Evolutionary conservation across 2,797 vertebrate genomes (phyloP).

Genomic region (Sardinella longiceps): DNA sequence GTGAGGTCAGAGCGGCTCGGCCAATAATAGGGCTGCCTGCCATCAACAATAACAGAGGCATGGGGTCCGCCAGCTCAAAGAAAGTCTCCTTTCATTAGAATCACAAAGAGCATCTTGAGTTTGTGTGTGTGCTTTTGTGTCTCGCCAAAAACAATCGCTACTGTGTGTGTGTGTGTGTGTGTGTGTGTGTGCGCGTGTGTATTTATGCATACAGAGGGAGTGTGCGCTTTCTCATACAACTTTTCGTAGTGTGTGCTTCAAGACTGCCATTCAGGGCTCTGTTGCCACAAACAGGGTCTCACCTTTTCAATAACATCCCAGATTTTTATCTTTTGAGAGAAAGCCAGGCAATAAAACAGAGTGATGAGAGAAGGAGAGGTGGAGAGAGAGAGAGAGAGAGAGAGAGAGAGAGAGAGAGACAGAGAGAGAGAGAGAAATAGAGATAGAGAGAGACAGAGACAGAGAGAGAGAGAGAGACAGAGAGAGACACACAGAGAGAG

Average conservation of each 20-base stretch:
- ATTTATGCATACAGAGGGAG: no score
- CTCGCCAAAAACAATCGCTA: no score
- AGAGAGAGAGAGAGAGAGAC: neutral
- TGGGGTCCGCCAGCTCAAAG: no score
- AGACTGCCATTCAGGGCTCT: neutral
- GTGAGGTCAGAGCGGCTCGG: neutral
- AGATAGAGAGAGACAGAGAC: conserved; percentile 52
- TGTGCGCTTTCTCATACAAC: neutral
- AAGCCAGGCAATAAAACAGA: no score
- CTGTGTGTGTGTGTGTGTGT: neutral
- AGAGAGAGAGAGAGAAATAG: conserved; percentile 56
- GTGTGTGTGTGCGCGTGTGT: neutral
- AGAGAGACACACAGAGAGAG: no score
- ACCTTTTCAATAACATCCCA: neutral
- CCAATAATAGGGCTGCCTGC: no score
- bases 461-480: conserved; percentile 56
- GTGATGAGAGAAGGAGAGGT: neutral
- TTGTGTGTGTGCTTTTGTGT: neutral
- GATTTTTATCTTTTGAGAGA: neutral
- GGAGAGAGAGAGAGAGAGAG: neutral
- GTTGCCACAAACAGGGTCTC: neutral
- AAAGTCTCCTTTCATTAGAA: no score
- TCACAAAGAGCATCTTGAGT: no score
- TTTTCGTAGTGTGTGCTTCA: no score
- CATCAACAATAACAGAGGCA: no score